A percentile compares a stretch with the other conserved stretches of the same genome.
These are phyloP conservation scores for Eleutherodactylus coqui DNA, from an alignment of 2,797 vertebrate species.

Conservation along the genomic window DNA sequence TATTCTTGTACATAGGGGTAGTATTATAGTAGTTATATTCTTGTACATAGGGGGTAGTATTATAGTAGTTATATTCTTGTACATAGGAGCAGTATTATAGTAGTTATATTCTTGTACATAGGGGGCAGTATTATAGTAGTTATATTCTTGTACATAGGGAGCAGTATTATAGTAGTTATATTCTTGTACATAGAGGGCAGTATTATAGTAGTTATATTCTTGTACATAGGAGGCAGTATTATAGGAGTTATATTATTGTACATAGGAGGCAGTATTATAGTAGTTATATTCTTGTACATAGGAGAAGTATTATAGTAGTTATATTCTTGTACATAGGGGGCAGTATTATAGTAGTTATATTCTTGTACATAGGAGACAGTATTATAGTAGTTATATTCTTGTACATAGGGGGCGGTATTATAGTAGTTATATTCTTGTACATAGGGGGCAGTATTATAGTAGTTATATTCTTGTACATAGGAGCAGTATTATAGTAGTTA, in stretches of 20 bases:
- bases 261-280: not conserved
- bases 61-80: slow-evolving; percentile 11
- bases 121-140: slow-evolving; percentile 14
- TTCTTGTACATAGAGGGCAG: not conserved
- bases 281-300: slow-evolving; percentile 1
- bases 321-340: not conserved
- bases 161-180: slow-evolving; percentile 16
- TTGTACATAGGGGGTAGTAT: not conserved
- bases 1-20: slow-evolving; percentile 1
- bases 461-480: slow-evolving; percentile 17
- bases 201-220: not conserved
- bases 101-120: slow-evolving; percentile 1
- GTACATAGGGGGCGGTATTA: not conserved
- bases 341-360: slow-evolving; percentile 17
- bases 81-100: slow-evolving; percentile 13
- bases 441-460: slow-evolving; percentile 9
- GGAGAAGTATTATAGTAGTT: slow-evolving; percentile 7
- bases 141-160: not conserved
- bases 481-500: slow-evolving; percentile 17
- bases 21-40: slow-evolving; percentile 12
- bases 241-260: no score
- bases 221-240: no score
- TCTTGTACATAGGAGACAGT: slow-evolving; percentile 4
- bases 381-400: not conserved
- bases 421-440: slow-evolving; percentile 12